A percentile compares a stretch with the other conserved stretches of the same genome.
These are phyloP conservation scores for Mongoloraphidia duomilia DNA, from an alignment of 2,888 invertebrate genomes.

Conservation along the genomic window DNA sequence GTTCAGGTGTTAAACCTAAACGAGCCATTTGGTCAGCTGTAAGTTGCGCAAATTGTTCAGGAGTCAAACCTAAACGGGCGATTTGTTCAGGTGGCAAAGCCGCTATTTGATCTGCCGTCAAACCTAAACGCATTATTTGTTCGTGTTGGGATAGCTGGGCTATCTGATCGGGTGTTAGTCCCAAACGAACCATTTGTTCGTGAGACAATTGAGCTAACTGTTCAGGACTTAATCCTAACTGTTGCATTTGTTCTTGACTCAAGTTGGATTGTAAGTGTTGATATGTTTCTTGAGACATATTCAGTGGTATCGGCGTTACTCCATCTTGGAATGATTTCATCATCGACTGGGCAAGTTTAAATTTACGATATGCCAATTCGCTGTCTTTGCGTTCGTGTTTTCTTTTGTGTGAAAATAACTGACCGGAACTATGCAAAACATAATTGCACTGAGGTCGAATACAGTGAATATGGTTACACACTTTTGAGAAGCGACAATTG, in stretches of 20 bases:
- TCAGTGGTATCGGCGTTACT: conserved; percentile 28
- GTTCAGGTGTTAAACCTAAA: too few relatives aligned
- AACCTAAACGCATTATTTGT: conserved; percentile 5
- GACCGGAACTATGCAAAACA: conserved; percentile 91
- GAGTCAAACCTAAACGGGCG: conserved; percentile 4
- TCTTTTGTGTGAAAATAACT: conserved; percentile 92
- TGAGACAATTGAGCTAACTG: too few relatives aligned
- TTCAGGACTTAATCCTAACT: too few relatives aligned
- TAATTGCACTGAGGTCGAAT: conserved; percentile 90
- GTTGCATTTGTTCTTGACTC: too few relatives aligned
- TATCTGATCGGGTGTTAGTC: too few relatives aligned
- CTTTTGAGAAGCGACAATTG: conserved; percentile 83
- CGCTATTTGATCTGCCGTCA: conserved; percentile 3
- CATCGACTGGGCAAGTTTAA: conserved; percentile 45
- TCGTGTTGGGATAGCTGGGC: background rate
- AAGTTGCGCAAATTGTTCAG: conserved; percentile 1
- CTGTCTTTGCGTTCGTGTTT: conserved; percentile 92
- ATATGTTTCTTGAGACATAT: background rate
- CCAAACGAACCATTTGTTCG: too few relatives aligned
- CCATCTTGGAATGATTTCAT: conserved; percentile 39
- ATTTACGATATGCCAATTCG: conserved; percentile 73
- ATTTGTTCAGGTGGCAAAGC: background rate
- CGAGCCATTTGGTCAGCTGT: too few relatives aligned
- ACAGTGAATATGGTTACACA: conserved; percentile 97
- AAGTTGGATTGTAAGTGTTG: too few relatives aligned